Evolutionary conservation across 1,140 invertebrate species (phyloP).

Genomic region (Brachionus koreanus): DNA sequence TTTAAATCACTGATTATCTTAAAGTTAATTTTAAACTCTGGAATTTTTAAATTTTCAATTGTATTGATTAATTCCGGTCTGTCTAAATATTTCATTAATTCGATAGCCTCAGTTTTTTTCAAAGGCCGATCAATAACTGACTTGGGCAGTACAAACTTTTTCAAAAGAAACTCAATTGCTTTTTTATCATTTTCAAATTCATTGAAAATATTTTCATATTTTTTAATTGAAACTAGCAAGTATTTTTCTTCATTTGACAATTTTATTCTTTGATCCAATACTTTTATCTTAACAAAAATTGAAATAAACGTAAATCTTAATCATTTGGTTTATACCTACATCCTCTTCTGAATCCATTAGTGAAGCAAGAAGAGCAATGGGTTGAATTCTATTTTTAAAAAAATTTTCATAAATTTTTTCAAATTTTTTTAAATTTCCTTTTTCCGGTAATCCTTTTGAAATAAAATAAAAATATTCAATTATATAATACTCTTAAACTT

Average conservation of each 20-base stretch:
- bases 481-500: background rate
- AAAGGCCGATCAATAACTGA: background rate
- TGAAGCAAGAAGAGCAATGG: background rate
- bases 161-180: background rate
- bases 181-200: background rate
- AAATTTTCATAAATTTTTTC: background rate
- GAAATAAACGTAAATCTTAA: background rate
- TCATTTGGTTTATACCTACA: background rate
- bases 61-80: background rate
- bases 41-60: background rate
- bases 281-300: background rate
- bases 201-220: conserved; percentile 2
- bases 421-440: conserved; percentile 34
- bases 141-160: background rate
- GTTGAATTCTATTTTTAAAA: conserved; percentile 9
- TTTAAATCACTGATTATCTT: background rate
- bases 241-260: conserved; percentile 41
- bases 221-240: background rate
- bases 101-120: background rate
- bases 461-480: background rate
- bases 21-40: background rate
- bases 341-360: conserved; percentile 6
- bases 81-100: conserved; percentile 26
- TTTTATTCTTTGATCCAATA: conserved; percentile 6
- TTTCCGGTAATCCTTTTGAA: conserved; percentile 23